These are phyloP conservation scores for Cercopithecus mona DNA, from an alignment of 2,113 vertebrate genomes.

Conservation along the genomic window DNA sequence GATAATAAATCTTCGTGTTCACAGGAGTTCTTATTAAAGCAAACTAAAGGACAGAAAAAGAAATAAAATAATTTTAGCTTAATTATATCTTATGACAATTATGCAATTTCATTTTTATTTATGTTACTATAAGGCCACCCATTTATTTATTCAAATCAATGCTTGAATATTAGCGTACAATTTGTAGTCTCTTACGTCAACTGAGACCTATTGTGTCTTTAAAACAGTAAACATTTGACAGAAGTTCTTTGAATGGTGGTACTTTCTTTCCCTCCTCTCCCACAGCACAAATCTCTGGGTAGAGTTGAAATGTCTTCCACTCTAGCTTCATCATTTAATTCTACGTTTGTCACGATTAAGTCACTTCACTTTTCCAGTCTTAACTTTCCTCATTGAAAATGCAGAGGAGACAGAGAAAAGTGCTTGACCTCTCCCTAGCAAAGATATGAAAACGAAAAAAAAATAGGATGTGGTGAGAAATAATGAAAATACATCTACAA, in stretches of 20 bases:
- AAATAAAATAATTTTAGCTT: not conserved
- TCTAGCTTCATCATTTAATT: not conserved
- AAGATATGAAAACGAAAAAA: no score
- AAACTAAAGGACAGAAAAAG: not conserved
- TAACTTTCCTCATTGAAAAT: not conserved
- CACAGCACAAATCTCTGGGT: not conserved
- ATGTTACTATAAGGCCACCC: not conserved
- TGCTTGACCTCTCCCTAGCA: not conserved
- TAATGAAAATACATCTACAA: accelerated
- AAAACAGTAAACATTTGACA: not conserved
- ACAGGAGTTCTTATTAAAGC: not conserved
- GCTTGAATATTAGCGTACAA: not conserved
- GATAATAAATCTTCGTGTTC: not conserved
- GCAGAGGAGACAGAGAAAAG: not conserved
- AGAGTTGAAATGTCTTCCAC: not conserved
- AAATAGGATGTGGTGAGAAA: not conserved
- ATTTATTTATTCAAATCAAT: not conserved
- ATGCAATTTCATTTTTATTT: not conserved
- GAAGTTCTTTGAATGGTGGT: not conserved
- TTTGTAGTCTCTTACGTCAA: not conserved
- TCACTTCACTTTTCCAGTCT: not conserved
- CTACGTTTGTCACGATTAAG: not conserved
- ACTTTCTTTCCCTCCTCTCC: accelerated
- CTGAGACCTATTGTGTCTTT: not conserved
- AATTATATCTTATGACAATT: not conserved